Conservation (phyloP, 2,888 invertebrate genomes). For the Xylota sylvarum region DNA sequence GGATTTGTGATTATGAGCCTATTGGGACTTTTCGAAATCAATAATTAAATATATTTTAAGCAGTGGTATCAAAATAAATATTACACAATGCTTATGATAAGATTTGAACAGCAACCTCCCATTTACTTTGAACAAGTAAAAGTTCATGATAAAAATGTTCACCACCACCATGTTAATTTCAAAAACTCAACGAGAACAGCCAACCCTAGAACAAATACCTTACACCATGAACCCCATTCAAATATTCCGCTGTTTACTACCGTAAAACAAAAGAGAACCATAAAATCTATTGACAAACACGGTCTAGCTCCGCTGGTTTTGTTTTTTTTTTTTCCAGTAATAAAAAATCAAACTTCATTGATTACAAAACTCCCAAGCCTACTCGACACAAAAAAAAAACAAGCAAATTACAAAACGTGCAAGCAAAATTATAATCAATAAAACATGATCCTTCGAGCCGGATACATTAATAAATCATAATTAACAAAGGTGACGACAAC, state of each 20-base stretch:
- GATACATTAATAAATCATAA: constrained; percentile 65
- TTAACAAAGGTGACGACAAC: constrained; percentile 53
- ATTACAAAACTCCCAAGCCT: constrained; percentile 11
- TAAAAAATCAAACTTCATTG: constrained; percentile 20
- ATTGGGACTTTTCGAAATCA: no score
- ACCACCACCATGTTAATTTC: no score
- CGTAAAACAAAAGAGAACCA: constrained; percentile 1
- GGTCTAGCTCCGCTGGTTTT: neutral
- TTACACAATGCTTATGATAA: no score
- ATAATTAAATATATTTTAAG: no score
- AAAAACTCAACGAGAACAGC: neutral
- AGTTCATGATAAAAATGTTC: no score
- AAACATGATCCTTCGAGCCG: constrained; percentile 45
- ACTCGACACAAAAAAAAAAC: neutral
- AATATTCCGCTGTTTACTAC: constrained; percentile 18
- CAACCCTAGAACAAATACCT: neutral
- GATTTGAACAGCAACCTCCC: no score
- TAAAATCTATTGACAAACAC: constrained; percentile 47
- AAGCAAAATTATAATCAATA: constrained; percentile 47
- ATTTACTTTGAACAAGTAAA: no score
- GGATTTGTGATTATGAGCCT: no score
- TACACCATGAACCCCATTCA: neutral
- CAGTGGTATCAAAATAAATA: no score
- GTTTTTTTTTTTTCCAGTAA: neutral
- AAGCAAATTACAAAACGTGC: constrained; percentile 1